phyloP scores from a whole-genome alignment of 2,797 vertebrate genomes.

The Coilia nasus region DNA sequence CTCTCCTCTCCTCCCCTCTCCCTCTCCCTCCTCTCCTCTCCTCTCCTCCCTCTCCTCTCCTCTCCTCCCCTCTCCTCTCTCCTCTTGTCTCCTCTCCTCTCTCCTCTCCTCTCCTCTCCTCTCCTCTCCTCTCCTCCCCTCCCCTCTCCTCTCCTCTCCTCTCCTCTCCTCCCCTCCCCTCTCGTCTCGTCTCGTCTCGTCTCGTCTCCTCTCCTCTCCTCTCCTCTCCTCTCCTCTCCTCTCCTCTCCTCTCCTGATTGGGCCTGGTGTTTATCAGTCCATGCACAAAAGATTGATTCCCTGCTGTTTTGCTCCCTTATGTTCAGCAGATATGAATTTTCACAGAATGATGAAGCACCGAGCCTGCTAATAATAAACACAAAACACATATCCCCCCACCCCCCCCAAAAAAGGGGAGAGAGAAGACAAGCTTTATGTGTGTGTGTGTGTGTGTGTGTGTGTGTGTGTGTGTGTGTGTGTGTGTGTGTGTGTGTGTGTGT shows the following conservation, averaged over 20 bases:
- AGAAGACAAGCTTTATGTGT: constrained; percentile 39
- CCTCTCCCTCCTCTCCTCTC: constrained; percentile 42
- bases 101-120: constrained; percentile 33
- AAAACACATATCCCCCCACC: constrained; percentile 69
- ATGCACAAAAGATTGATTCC: constrained; percentile 88
- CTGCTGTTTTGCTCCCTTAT: constrained; percentile 80
- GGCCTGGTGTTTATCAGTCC: constrained; percentile 82
- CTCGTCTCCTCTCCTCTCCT: constrained; percentile 26
- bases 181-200: constrained; percentile 40
- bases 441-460: constrained; percentile 65
- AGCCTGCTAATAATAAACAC: constrained; percentile 79
- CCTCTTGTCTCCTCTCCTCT: too few relatives aligned
- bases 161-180: constrained; percentile 50
- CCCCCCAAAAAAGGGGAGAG: constrained; percentile 50
- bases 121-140: constrained; percentile 1
- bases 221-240: constrained; percentile 30
- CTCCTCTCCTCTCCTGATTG: constrained; percentile 65
- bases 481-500: constrained; percentile 64
- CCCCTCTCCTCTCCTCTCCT: constrained; percentile 51
- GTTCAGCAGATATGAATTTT: constrained; percentile 84
- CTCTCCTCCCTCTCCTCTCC: constrained; percentile 51
- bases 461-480: constrained; percentile 45
- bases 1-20: constrained; percentile 42
- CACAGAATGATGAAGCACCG: constrained; percentile 78
- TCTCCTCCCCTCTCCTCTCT: constrained; percentile 37